Conservation (phyloP, 2,113 vertebrate genomes). For the Henicopernis longicauda region DNA sequence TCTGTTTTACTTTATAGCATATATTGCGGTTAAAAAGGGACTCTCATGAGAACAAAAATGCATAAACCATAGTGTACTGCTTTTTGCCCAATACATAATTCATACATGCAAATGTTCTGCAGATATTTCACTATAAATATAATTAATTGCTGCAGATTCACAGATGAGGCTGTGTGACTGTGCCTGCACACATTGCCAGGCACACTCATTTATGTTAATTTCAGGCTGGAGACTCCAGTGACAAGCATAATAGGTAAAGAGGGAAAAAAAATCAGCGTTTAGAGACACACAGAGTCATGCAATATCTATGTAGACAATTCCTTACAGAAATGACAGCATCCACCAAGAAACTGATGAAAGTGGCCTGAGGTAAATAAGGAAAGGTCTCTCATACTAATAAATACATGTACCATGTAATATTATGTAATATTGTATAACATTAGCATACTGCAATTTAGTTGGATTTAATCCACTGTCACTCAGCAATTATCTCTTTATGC, state of each 20-base stretch:
- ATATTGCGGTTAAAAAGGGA: conserved; percentile 21
- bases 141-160: conserved; percentile 70
- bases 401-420: neutral
- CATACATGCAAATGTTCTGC: conserved; percentile 61
- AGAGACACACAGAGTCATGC: conserved; percentile 46
- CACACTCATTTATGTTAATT: conserved; percentile 72
- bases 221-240: conserved; percentile 65
- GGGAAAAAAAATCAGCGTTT: conserved; percentile 35
- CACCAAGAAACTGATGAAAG: conserved; percentile 56
- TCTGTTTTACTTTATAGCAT: conserved; percentile 21
- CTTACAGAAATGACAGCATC: conserved; percentile 41
- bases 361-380: conserved; percentile 38
- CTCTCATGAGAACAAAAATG: conserved; percentile 21
- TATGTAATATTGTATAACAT: neutral
- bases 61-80: conserved; percentile 32
- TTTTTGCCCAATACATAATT: conserved; percentile 59
- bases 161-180: conserved; percentile 66
- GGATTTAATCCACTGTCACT: conserved; percentile 7
- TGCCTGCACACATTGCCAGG: conserved; percentile 69
- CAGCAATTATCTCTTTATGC: conserved; percentile 17
- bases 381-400: conserved; percentile 43
- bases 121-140: conserved; percentile 68
- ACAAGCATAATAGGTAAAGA: conserved; percentile 48
- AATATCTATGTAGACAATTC: conserved; percentile 35
- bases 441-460: neutral